Evolutionary conservation across 2,888 invertebrate genomes (phyloP).

Genomic region (Mesorhabditis sp.): DNA sequence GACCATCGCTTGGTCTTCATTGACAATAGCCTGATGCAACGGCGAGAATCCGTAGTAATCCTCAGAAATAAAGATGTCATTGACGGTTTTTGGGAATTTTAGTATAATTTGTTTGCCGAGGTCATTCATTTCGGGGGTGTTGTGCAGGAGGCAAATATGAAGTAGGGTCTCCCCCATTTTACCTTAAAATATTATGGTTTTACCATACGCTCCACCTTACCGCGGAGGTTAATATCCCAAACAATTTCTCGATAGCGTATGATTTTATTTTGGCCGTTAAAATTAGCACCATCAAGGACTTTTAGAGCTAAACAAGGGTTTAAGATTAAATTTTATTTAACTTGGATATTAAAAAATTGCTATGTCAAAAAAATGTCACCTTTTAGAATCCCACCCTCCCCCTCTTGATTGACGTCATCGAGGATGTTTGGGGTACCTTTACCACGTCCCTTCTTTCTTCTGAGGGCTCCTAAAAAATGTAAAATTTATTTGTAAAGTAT

Average conservation of each 20-base stretch:
- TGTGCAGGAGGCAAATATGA: slow-evolving; percentile 85
- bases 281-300: slow-evolving; percentile 50
- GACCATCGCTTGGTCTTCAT: slow-evolving; percentile 95
- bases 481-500: background rate
- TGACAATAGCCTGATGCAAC: slow-evolving; percentile 92
- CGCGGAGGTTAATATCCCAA: slow-evolving; percentile 52
- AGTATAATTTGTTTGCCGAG: slow-evolving; percentile 83
- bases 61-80: slow-evolving; percentile 91
- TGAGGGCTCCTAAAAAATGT: slow-evolving; percentile 18
- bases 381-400: slow-evolving; percentile 29
- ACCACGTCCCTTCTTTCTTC: slow-evolving; percentile 50
- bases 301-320: slow-evolving; percentile 50
- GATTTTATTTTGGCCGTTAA: slow-evolving; percentile 25
- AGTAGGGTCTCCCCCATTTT: slow-evolving; percentile 92
- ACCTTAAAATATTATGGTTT: slow-evolving; percentile 63
- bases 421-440: slow-evolving; percentile 56
- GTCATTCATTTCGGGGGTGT: slow-evolving; percentile 84
- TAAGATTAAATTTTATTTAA: background rate
- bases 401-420: slow-evolving; percentile 52
- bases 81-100: slow-evolving; percentile 89
- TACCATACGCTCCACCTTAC: slow-evolving; percentile 14
- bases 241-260: slow-evolving; percentile 64
- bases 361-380: slow-evolving; percentile 44
- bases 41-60: slow-evolving; percentile 77
- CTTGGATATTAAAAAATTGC: no score